These are phyloP conservation scores for Folsomia candida DNA, from an alignment of 2,888 invertebrate genomes.

Conservation along the genomic window DNA sequence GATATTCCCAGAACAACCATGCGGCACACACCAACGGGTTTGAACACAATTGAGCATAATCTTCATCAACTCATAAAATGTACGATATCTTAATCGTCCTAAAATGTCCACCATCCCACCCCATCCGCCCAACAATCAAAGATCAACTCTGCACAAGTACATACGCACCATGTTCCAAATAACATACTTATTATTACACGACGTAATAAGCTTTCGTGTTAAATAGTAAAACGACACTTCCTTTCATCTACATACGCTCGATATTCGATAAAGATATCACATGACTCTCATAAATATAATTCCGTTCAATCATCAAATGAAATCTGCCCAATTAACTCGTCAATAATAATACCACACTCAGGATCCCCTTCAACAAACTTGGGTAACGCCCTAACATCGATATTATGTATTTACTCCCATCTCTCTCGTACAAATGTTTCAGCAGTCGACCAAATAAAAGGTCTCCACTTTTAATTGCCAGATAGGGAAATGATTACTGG, in stretches of 20 bases:
- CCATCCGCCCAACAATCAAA: background rate
- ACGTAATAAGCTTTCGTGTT: too few species aligned
- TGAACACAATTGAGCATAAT: background rate
- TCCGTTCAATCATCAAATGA: background rate
- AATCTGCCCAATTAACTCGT: background rate
- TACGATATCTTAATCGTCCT: conserved; percentile 1
- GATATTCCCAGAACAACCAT: background rate
- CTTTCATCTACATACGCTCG: background rate
- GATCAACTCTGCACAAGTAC: background rate
- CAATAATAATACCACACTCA: background rate
- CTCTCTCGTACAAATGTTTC: too few species aligned
- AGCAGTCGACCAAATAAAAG: background rate
- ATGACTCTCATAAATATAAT: background rate
- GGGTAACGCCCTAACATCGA: too few species aligned
- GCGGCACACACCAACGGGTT: background rate
- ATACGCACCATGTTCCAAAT: background rate
- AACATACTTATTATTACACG: too few species aligned
- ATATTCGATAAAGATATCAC: background rate
- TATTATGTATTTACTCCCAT: too few species aligned
- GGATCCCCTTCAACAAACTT: background rate
- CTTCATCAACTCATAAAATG: background rate
- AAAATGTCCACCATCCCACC: background rate
- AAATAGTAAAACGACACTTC: background rate
- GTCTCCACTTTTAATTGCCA: background rate
- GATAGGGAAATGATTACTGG: too few species aligned